Conservation (phyloP, 2,113 vertebrate species). For the Pseudorhombus dupliciocellatus region DNA sequence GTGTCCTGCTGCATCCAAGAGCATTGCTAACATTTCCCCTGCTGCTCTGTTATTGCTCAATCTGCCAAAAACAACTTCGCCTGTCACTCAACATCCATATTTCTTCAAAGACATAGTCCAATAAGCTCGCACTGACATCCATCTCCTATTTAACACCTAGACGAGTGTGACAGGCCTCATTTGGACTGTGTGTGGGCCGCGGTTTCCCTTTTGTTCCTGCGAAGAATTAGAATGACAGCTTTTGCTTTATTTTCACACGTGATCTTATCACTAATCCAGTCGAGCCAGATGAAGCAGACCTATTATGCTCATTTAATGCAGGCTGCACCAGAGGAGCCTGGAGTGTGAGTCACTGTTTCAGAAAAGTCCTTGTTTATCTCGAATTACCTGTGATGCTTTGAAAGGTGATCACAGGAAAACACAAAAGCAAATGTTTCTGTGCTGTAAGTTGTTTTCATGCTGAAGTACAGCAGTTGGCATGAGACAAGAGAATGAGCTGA, state of each 20-base stretch:
- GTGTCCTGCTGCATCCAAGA: constrained; percentile 10
- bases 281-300: constrained; percentile 21
- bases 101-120: constrained; percentile 51
- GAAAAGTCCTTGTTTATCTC: background rate
- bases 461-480: background rate
- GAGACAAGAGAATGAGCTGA: background rate
- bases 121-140: constrained; percentile 48
- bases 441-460: background rate
- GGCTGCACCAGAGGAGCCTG: background rate
- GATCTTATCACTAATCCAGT: constrained; percentile 46
- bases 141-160: constrained; percentile 9
- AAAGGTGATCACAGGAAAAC: background rate
- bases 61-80: constrained; percentile 7
- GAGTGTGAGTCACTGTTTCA: background rate
- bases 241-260: constrained; percentile 33
- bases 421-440: background rate
- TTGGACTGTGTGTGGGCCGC: constrained; percentile 23
- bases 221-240: constrained; percentile 33
- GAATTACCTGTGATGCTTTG: too few species aligned
- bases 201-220: constrained; percentile 34
- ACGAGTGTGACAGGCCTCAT: constrained; percentile 42
- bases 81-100: constrained; percentile 34
- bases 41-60: constrained; percentile 24
- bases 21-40: constrained; percentile 28
- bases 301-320: background rate